These are phyloP conservation scores for Chaenogobius annularis DNA, from an alignment of 2,113 vertebrate species.

Conservation along the genomic window DNA sequence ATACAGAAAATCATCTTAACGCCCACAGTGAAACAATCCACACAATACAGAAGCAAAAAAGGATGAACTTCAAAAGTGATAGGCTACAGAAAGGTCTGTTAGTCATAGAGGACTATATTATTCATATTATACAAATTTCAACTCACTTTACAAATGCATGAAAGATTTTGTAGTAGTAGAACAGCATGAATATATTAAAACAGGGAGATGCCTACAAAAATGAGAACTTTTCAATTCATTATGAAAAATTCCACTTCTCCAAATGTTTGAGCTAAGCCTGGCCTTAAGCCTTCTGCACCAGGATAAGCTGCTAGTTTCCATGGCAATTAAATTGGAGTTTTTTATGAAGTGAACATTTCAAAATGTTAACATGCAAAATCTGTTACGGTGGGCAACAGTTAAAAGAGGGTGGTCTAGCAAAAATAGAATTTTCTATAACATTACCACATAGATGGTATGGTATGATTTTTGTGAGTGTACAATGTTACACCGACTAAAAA, in stretches of 20 bases:
- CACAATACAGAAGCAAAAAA: neutral
- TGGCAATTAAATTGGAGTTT: conserved; percentile 2
- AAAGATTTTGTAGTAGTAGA: neutral
- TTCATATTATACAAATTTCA: neutral
- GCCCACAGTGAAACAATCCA: neutral
- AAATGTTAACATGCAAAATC: neutral
- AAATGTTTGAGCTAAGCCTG: conserved; percentile 10
- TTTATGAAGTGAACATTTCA: neutral
- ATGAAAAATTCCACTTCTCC: conserved; percentile 8
- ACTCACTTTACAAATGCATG: neutral
- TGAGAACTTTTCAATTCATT: neutral
- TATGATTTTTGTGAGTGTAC: no score
- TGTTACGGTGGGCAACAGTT: neutral
- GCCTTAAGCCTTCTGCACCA: conserved; percentile 3
- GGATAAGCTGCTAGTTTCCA: conserved; percentile 9
- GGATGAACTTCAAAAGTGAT: neutral
- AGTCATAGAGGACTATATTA: neutral
- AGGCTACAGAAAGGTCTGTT: neutral
- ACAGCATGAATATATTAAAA: conserved; percentile 5
- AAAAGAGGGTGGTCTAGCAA: neutral
- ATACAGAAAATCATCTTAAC: conserved; percentile 3
- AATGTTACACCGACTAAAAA: no score
- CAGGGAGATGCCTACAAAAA: neutral
- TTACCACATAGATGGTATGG: no score
- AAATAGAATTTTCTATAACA: no score